Evolutionary conservation across 2,113 vertebrate species (phyloP).

Genomic region (Peromyscus californicus): DNA sequence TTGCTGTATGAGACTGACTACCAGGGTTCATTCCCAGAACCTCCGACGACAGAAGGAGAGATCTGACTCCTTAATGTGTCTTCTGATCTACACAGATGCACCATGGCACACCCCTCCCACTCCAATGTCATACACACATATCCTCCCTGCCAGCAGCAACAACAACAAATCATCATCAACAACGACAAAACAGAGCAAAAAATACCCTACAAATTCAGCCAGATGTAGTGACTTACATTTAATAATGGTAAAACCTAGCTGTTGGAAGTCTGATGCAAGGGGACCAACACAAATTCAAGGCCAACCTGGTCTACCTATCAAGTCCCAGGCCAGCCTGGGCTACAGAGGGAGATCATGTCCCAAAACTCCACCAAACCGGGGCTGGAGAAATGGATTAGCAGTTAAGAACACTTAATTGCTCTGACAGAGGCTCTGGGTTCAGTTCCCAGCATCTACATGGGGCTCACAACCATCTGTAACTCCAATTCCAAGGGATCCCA

Average conservation of each 20-base stretch:
- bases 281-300: neutral
- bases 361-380: neutral
- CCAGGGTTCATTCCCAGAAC: neutral
- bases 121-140: too few species aligned
- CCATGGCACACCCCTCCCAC: neutral
- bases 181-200: neutral
- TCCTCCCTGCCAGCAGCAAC: neutral
- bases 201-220: neutral
- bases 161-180: neutral
- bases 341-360: neutral
- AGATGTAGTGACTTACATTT: neutral
- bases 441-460: neutral
- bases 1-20: neutral
- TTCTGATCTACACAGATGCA: neutral
- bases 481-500: neutral
- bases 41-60: neutral
- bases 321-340: neutral
- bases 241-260: neutral
- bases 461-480: neutral
- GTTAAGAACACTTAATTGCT: neutral
- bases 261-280: too few species aligned
- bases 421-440: neutral
- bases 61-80: neutral
- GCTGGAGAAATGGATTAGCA: neutral
- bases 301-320: neutral